A percentile compares a stretch with the other conserved stretches of the same genome.
These are phyloP conservation scores for Enteromius trimaculatus DNA, from an alignment of 2,797 vertebrate genomes.

Conservation along the genomic window DNA sequence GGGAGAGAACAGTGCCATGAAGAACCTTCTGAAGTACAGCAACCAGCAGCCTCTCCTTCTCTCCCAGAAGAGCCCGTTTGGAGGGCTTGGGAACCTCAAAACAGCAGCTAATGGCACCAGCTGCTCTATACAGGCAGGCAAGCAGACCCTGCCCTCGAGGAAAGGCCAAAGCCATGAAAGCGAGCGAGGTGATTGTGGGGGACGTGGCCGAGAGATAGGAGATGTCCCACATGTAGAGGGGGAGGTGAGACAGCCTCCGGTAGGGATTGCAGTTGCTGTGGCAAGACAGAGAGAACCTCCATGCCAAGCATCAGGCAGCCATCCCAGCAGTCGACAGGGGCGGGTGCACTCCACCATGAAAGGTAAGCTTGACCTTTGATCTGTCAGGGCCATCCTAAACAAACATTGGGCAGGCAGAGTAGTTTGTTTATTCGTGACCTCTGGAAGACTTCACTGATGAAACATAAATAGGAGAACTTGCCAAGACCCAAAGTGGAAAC, in stretches of 20 bases:
- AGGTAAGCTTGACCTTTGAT: constrained; percentile 70
- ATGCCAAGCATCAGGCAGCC: constrained; percentile 80
- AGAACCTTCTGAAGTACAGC: constrained; percentile 94
- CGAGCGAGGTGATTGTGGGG: constrained; percentile 88
- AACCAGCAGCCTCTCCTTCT: constrained; percentile 86
- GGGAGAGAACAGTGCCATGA: constrained; percentile 92
- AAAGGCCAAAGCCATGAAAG: constrained; percentile 80
- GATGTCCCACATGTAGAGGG: constrained; percentile 80
- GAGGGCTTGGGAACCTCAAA: constrained; percentile 87
- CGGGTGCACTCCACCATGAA: constrained; percentile 77
- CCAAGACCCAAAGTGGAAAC: constrained; percentile 45
- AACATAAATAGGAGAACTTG: constrained; percentile 49
- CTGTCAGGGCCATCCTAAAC: constrained; percentile 27
- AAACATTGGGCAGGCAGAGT: constrained; percentile 22
- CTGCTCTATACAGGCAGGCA: constrained; percentile 88
- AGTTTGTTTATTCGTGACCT: constrained; percentile 55
- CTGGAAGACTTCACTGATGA: constrained; percentile 48
- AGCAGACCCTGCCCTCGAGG: constrained; percentile 74
- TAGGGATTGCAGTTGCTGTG: constrained; percentile 94
- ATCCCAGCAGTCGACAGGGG: constrained; percentile 79
- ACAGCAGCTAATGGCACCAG: constrained; percentile 85
- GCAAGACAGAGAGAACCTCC: constrained; percentile 90
- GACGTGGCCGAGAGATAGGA: constrained; percentile 83
- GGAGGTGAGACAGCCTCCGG: constrained; percentile 93
- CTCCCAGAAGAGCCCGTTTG: constrained; percentile 89